A percentile compares a stretch with the other conserved stretches of the same genome.
phyloP scores from a whole-genome alignment of 2,797 vertebrate species.

The Hylomyscus alleni region DNA sequence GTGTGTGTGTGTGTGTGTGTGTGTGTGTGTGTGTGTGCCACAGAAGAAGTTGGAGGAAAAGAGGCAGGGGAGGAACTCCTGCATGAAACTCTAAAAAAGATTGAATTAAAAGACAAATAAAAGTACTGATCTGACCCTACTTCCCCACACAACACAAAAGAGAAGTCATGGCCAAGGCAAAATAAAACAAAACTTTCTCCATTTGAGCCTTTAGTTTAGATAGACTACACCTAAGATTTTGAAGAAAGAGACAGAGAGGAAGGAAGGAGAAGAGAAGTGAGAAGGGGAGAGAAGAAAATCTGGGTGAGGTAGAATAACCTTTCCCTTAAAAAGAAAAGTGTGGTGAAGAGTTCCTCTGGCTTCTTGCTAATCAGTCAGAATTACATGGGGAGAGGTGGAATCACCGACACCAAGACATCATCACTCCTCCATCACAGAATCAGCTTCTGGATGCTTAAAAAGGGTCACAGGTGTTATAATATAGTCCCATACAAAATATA shows the following conservation, averaged over 20 bases:
- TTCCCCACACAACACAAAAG: neutral
- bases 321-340: neutral
- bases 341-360: neutral
- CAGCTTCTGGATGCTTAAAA: slow-evolving; percentile 59
- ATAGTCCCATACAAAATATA: slow-evolving; percentile 61
- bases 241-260: too few relatives aligned
- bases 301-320: neutral
- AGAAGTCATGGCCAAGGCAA: slow-evolving; percentile 34
- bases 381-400: neutral
- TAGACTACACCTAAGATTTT: slow-evolving; percentile 24
- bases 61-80: neutral
- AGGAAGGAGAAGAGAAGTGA: neutral
- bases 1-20: neutral
- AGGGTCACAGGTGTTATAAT: slow-evolving; percentile 20
- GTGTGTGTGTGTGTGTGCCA: neutral
- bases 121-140: neutral
- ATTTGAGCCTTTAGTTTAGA: slow-evolving; percentile 61
- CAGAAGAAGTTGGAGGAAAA: neutral
- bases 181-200: slow-evolving; percentile 9
- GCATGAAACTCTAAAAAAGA: neutral
- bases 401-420: slow-evolving; percentile 6
- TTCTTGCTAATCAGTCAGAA: slow-evolving; percentile 29
- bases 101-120: neutral
- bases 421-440: slow-evolving; percentile 1
- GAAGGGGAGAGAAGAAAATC: neutral